These are phyloP conservation scores for Gymnoscelis rufifasciata DNA, from an alignment of 2,888 invertebrate genomes.

Conservation along the genomic window DNA sequence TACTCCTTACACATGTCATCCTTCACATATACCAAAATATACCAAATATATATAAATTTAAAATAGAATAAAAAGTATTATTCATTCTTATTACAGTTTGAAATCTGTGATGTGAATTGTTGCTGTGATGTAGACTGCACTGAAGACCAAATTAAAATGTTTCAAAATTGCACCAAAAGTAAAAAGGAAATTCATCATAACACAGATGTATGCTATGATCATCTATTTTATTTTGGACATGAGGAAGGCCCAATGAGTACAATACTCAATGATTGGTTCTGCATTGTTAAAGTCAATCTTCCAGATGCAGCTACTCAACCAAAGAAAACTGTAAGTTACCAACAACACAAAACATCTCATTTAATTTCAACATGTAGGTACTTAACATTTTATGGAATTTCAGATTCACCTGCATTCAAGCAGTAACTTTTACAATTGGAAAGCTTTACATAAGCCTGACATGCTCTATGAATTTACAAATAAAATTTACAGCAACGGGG, in stretches of 20 bases:
- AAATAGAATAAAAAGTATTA: neutral
- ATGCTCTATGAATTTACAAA: slow-evolving; percentile 40
- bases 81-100: slow-evolving; percentile 59
- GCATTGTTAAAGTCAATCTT: slow-evolving; percentile 61
- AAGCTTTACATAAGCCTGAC: slow-evolving; percentile 29
- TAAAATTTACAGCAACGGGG: slow-evolving; percentile 44
- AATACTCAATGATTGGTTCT: slow-evolving; percentile 51
- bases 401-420: slow-evolving; percentile 35
- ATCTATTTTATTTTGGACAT: slow-evolving; percentile 29
- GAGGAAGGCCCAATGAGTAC: slow-evolving; percentile 23
- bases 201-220: slow-evolving; percentile 36
- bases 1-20: too few species aligned
- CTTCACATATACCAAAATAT: too few species aligned
- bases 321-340: slow-evolving; percentile 37
- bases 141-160: slow-evolving; percentile 79
- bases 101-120: slow-evolving; percentile 88
- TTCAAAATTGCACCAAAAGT: slow-evolving; percentile 67
- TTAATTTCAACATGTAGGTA: too few species aligned
- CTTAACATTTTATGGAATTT: slow-evolving; percentile 27
- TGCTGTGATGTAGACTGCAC: slow-evolving; percentile 90
- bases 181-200: slow-evolving; percentile 9
- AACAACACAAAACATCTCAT: neutral
- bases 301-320: slow-evolving; percentile 43
- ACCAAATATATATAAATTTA: too few species aligned
- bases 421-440: slow-evolving; percentile 45